A percentile compares a stretch with the other conserved stretches of the same genome.
These are phyloP conservation scores for Plutella xylostella DNA, from an alignment of 2,888 invertebrate genomes.

Conservation along the genomic window DNA sequence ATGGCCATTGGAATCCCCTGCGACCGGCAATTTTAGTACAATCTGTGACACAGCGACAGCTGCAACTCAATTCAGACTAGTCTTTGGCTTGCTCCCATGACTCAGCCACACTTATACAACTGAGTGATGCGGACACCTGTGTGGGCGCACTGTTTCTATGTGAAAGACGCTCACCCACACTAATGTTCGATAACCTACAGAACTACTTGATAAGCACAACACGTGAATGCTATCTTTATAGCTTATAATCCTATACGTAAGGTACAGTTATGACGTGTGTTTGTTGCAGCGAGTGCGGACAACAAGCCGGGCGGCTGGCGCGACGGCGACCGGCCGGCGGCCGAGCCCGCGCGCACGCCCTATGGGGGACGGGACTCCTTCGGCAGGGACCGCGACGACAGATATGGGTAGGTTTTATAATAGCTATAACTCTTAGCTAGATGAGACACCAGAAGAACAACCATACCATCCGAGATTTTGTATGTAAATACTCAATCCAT, in stretches of 20 bases:
- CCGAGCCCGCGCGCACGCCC: slow-evolving; percentile 52
- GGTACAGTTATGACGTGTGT: no score
- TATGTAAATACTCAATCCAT: no score
- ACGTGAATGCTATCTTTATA: no score
- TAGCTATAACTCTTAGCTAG: no score
- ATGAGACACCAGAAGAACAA: no score
- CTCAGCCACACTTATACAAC: slow-evolving; percentile 17
- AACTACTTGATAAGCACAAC: no score
- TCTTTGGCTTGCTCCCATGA: slow-evolving; percentile 71
- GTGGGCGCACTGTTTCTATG: neutral
- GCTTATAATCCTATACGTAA: no score
- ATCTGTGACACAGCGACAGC: slow-evolving; percentile 71
- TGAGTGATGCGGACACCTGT: slow-evolving; percentile 31
- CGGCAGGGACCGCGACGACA: slow-evolving; percentile 27
- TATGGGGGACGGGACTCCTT: slow-evolving; percentile 63
- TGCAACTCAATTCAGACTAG: slow-evolving; percentile 88
- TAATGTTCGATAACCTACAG: no score
- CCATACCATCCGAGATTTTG: no score
- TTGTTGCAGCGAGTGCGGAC: slow-evolving; percentile 45
- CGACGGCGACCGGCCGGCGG: slow-evolving; percentile 50
- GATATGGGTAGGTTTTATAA: neutral
- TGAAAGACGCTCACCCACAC: no score
- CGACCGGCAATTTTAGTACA: slow-evolving; percentile 77
- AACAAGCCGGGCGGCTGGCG: slow-evolving; percentile 64
- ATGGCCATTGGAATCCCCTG: slow-evolving; percentile 72